Conservation (phyloP, 2,888 invertebrate genomes). For the Paralinhomoeus sp. region DNA sequence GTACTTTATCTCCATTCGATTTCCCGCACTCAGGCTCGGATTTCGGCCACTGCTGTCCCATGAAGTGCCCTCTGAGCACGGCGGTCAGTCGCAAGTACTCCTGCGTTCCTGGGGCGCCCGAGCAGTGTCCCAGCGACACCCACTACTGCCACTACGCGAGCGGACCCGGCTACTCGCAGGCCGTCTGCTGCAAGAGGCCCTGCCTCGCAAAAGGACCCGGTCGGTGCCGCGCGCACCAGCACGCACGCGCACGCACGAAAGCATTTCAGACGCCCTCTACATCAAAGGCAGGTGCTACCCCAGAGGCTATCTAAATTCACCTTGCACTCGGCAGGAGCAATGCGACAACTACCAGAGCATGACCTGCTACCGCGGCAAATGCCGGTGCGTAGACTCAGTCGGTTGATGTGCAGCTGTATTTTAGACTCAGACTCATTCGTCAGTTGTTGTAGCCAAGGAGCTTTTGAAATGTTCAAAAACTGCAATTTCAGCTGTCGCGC, state of each 20-base stretch:
- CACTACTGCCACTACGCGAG: background rate
- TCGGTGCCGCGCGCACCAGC: too few species aligned
- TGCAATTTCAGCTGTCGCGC: too few species aligned
- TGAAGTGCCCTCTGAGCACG: background rate
- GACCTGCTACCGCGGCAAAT: conserved; percentile 13
- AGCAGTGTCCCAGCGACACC: background rate
- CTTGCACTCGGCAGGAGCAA: conserved; percentile 17
- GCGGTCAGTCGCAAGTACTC: background rate
- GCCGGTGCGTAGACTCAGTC: too few species aligned
- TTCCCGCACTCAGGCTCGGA: background rate
- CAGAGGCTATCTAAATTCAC: conserved; percentile 19
- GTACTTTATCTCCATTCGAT: too few species aligned
- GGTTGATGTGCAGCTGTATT: too few species aligned
- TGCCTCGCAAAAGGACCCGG: background rate
- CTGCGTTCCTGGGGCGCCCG: background rate
- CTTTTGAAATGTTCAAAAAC: too few species aligned
- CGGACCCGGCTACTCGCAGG: background rate
- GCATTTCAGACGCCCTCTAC: background rate
- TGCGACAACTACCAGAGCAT: conserved; percentile 23
- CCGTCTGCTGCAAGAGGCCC: background rate
- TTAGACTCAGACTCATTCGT: too few species aligned
- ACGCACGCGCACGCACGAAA: too few species aligned
- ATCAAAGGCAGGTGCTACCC: conserved; percentile 5
- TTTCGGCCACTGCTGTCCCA: background rate
- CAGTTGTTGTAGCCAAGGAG: too few species aligned